These are phyloP conservation scores for Syngnathus acus DNA, from an alignment of 2,797 vertebrate genomes.

Conservation along the genomic window DNA sequence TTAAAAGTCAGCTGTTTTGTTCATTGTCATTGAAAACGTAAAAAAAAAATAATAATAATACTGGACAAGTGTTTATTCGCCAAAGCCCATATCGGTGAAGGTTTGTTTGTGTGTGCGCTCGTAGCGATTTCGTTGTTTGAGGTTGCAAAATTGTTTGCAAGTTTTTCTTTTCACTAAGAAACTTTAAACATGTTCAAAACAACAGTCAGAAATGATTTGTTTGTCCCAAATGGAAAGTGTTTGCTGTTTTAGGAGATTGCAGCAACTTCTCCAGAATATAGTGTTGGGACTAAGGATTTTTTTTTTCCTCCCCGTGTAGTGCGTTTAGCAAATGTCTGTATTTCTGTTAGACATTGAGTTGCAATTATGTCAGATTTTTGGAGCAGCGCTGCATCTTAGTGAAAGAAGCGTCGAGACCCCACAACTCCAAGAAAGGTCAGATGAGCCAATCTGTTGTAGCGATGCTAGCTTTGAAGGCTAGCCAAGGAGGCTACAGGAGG, in stretches of 20 bases:
- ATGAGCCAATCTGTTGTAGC: slow-evolving; percentile 30
- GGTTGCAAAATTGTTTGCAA: no score
- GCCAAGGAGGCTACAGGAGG: slow-evolving; percentile 58
- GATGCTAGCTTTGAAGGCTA: slow-evolving; percentile 57
- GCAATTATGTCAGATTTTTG: not conserved
- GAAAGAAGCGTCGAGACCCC: slow-evolving; percentile 17
- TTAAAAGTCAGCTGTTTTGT: no score
- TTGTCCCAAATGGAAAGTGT: slow-evolving; percentile 6
- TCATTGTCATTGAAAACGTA: no score
- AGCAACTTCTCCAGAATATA: not conserved
- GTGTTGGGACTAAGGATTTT: not conserved
- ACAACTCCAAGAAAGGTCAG: slow-evolving; percentile 35
- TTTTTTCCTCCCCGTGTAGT: not conserved
- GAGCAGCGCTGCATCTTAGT: slow-evolving; percentile 9
- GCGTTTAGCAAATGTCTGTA: not conserved
- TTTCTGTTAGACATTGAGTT: not conserved
- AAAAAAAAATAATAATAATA: no score
- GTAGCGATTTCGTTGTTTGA: no score
- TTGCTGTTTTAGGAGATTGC: not conserved
- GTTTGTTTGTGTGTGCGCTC: no score
- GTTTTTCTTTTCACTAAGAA: no score
- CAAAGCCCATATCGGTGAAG: no score
- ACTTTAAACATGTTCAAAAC: no score
- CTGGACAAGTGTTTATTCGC: no score
- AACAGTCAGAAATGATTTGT: not conserved